A percentile compares a stretch with the other conserved stretches of the same genome.
phyloP scores from a whole-genome alignment of 2,113 vertebrate genomes.

The Ciconia maguari region DNA sequence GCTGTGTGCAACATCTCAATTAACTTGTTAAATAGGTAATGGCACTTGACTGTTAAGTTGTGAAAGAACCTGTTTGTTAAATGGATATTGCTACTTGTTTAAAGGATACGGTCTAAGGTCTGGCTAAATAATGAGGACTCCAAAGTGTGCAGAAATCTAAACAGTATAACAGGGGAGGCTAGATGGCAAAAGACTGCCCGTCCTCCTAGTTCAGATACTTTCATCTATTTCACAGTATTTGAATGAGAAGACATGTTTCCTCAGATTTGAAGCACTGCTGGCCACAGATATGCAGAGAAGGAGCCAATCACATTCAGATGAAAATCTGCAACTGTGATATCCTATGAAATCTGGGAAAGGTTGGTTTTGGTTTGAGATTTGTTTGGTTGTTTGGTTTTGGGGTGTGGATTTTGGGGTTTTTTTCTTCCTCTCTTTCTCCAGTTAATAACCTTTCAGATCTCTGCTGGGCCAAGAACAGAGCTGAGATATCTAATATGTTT shows the following conservation, averaged over 20 bases:
- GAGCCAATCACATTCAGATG: neutral
- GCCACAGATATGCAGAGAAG: neutral
- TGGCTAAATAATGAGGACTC: neutral
- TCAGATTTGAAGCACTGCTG: neutral
- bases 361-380: neutral
- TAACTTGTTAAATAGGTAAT: constrained; percentile 38
- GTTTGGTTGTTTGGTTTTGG: neutral
- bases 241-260: neutral
- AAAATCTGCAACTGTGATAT: neutral
- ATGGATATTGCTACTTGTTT: constrained; percentile 10
- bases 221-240: neutral
- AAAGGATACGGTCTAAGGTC: neutral
- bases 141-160: neutral
- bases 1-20: neutral
- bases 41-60: constrained; percentile 1
- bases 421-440: neutral
- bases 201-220: neutral
- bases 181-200: neutral
- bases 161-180: neutral
- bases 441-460: neutral
- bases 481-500: neutral
- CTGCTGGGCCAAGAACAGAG: neutral
- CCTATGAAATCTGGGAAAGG: neutral
- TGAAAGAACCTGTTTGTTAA: constrained; percentile 24
- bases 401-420: fast-evolving